Conservation (phyloP, 1,140 invertebrate species). For the Coelopa frigida region DNA sequence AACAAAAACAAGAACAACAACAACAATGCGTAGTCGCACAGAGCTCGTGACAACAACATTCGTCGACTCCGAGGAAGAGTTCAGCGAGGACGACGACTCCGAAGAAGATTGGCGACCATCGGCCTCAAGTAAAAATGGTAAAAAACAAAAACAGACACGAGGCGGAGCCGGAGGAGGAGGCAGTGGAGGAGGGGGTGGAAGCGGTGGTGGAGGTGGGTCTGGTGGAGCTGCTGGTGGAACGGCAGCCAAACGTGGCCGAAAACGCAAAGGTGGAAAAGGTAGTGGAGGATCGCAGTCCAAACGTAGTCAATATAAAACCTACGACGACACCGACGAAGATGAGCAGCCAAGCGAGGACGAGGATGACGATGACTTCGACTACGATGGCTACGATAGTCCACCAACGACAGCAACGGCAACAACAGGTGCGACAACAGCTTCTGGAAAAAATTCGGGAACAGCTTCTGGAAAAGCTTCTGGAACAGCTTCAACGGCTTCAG, state of each 20-base stretch:
- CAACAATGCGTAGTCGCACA: constrained; percentile 40
- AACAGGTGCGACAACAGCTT: not conserved
- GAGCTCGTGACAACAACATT: constrained; percentile 43
- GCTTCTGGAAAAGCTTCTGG: constrained; percentile 16
- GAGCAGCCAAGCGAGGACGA: no score
- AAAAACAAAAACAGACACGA: constrained; percentile 22
- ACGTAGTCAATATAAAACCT: no score
- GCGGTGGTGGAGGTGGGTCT: not conserved
- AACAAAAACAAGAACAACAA: not conserved
- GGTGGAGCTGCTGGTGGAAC: no score
- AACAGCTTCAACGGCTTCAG: not conserved
- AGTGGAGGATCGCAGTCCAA: no score
- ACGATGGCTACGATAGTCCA: no score
- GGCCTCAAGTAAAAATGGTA: constrained; percentile 21
- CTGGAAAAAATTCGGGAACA: constrained; percentile 6
- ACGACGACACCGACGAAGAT: no score
- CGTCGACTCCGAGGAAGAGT: constrained; percentile 40
- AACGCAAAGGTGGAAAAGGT: constrained; percentile 20
- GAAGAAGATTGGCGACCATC: constrained; percentile 42
- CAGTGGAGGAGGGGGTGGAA: constrained; percentile 5
- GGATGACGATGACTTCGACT: no score
- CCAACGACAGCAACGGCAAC: no score
- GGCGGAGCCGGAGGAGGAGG: constrained; percentile 10
- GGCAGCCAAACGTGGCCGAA: constrained; percentile 19
- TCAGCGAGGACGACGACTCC: constrained; percentile 40